Conservation (phyloP, 2,113 vertebrate species). For the Oreochromis niloticus region DNA sequence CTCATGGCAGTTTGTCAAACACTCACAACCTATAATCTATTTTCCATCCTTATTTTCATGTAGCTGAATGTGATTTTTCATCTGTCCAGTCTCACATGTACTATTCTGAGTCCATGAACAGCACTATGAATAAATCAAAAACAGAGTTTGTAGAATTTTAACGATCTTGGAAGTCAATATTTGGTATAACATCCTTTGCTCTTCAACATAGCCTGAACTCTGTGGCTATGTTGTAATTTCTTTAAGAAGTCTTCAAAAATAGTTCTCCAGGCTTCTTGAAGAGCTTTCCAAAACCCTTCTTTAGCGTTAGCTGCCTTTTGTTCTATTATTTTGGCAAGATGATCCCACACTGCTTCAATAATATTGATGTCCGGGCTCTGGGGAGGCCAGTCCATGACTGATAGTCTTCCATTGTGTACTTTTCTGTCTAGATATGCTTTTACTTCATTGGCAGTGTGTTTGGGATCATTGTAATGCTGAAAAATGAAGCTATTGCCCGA, state of each 20-base stretch:
- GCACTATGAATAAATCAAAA: neutral
- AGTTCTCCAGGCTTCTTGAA: neutral
- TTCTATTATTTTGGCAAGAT: neutral
- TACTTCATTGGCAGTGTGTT: neutral
- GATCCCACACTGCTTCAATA: neutral
- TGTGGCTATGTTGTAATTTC: neutral
- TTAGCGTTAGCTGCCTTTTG: neutral
- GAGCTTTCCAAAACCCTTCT: rapidly evolving
- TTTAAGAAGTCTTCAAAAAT: neutral
- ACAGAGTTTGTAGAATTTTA: neutral
- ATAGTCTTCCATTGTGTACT: neutral
- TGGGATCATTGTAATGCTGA: neutral
- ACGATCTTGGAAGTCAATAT: rapidly evolving
- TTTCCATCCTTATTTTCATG: neutral
- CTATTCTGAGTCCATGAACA: neutral
- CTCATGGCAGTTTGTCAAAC: neutral
- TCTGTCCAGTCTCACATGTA: rapidly evolving
- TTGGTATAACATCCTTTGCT: neutral
- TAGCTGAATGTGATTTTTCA: neutral
- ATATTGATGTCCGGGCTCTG: neutral
- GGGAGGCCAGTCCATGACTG: neutral
- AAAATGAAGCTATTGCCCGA: neutral
- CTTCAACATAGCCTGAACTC: neutral
- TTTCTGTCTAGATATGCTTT: neutral
- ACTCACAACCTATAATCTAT: neutral